Evolutionary conservation across 2,113 vertebrate genomes (phyloP), one percentile per base, ranked within the genome.

Genomic region (Prunella himalayana): DNA sequence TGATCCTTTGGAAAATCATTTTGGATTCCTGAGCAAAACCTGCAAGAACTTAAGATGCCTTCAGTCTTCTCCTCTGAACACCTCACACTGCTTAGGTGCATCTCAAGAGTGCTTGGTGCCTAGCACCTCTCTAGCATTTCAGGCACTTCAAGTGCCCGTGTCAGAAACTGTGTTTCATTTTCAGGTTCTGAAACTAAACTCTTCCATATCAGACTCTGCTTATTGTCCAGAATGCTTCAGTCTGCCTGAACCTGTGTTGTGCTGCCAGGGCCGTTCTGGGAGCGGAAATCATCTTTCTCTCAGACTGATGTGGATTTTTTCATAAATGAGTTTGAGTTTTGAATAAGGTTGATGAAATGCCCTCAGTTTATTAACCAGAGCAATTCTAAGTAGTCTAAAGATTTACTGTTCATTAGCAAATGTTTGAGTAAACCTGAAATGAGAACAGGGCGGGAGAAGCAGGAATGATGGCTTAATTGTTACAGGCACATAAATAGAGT

Each of bases 391-490:
- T 35, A 77, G 59, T 53, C 27, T n/a, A 12, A 93, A 97, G 90
- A 94, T 96, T 90, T 92, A 91, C 68, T 93, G 90, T 78, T 95
- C 75, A 73, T 95, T 91, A 90, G 42, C 57, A 75, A 90, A 80
- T 30, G 42, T 69, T 89, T 88, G 86, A 79, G 47, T 68, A 39
- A 95, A 75, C 57, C 49, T 35, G 2, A 44, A 56, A 72, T 51
- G 85, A 69, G 42, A 63, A 27, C 23, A 69, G 45, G 27, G 25
- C 35, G 20, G 47, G 39, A 70, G 66, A 88, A 63, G 65, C 45
- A 88, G 70, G 70, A 92, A 39, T 47, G 33, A 69, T 82, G 56
- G 22, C 61, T 84, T 73, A 7, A 6, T 47, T 60, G 53, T 61
- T 76, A 11, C 18, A 60, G 30, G 47, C 44, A 33, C 23, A n/a